Evolutionary conservation across 2,888 invertebrate species (phyloP), one percentile per base, ranked within the genome.

Genomic region (Cataglyphis albicans): DNA sequence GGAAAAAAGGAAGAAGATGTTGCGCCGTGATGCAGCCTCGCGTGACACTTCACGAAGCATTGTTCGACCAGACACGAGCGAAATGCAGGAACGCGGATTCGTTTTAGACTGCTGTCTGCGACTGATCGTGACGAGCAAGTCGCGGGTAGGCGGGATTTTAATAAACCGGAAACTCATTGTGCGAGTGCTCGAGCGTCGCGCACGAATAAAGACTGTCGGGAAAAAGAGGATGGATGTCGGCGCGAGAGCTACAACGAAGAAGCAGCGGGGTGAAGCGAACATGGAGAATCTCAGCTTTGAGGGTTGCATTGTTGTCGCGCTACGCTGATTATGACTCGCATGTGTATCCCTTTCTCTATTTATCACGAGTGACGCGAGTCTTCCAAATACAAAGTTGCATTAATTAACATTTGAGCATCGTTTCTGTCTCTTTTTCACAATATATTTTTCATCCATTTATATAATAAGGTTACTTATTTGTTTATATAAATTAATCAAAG

Each of bases 281-380:
- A 76, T 75, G 74, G 86, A 87, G 88, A 88, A 73, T 76, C 76
- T 65, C 72, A 81, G 82, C 85, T 82, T 75, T 59, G 78, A 83
- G 84, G 82, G 89, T 78, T 88, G 88, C 90, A 93, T 92, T 92
- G 92, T 92, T 90, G 89, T 89, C 90, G 87, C 86, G 85, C 83
- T 88, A 89, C n/a, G 52, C 89, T 93, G 93, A 93, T 93, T 92
- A 92, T 89, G 88, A 86, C 82, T 63, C 81, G 82, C 81, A 85
- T 84, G 64, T 86, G 80, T 76, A 84, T 44, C 73, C 86, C 76
- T 84, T 73, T 81, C 52, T 64, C 67, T 80, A 67, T 81, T 65
- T 75, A 25, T 25, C 48, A 12, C 73, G 84, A 86, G 83, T 25
- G 57, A 59, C 29, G 82, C 73, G 70, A 87, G 80, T 85, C 59